phyloP scores from a whole-genome alignment of 2,888 invertebrate species.

The Dolichomitus sp. region DNA sequence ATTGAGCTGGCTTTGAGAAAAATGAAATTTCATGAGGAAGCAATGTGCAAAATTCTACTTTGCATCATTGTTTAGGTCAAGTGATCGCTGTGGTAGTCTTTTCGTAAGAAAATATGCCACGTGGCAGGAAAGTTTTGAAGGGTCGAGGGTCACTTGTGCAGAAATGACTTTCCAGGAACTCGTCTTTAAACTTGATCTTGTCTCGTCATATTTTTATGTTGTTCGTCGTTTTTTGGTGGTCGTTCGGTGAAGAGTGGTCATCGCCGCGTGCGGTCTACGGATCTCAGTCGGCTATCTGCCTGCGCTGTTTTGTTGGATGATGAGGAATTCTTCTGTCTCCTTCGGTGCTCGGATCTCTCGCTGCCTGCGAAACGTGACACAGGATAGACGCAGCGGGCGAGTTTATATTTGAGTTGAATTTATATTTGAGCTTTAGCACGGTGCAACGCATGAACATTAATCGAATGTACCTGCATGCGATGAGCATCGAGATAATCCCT shows the following conservation, averaged over 20 bases:
- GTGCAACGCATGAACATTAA: background rate
- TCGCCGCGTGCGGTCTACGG: conserved; percentile 65
- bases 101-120: background rate
- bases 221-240: conserved; percentile 10
- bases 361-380: conserved; percentile 34
- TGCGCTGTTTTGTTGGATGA: conserved; percentile 38
- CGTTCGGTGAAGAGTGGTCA: conserved; percentile 54
- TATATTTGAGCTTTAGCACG: conserved; percentile 4
- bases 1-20: too few relatives aligned
- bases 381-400: conserved; percentile 14
- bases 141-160: conserved; percentile 39
- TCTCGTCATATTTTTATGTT: conserved; percentile 37
- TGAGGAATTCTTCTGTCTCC: conserved; percentile 27
- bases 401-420: conserved; percentile 10
- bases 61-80: too few relatives aligned
- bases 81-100: background rate
- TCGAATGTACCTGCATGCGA: conserved; percentile 1
- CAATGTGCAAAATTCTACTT: too few relatives aligned
- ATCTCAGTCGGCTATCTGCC: conserved; percentile 63
- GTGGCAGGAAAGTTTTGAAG: conserved; percentile 5
- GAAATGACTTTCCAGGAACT: conserved; percentile 43
- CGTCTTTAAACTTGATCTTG: conserved; percentile 48
- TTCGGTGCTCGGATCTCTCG: background rate
- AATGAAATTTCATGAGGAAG: too few relatives aligned
- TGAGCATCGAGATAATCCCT: conserved; percentile 18